A percentile compares a stretch with the other conserved stretches of the same genome.
phyloP scores from a whole-genome alignment of 2,888 invertebrate species.

The Ormyrus labotus region DNA sequence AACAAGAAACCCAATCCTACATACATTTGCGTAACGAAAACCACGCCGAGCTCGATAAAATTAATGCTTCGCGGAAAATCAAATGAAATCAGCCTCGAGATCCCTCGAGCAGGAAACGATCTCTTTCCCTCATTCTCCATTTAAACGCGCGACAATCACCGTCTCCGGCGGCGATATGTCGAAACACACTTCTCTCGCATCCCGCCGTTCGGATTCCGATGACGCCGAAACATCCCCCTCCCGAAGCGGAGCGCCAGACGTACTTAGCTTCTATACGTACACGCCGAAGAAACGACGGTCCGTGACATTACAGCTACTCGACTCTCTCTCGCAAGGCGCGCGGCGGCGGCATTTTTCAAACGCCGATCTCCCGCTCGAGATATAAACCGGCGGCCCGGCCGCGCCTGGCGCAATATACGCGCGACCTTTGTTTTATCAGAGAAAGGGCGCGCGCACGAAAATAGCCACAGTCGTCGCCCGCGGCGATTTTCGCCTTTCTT shows the following conservation, averaged over 20 bases:
- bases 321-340: too few relatives aligned
- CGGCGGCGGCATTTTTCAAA: slow-evolving; percentile 10
- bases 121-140: too few relatives aligned
- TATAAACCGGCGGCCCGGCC: not conserved
- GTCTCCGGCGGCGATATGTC: not conserved
- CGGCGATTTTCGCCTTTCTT: too few relatives aligned
- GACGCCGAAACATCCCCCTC: slow-evolving; percentile 8
- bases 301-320: not conserved
- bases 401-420: slow-evolving; percentile 11
- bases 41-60: too few relatives aligned
- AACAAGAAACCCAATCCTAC: too few relatives aligned
- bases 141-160: too few relatives aligned
- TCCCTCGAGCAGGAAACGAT: too few relatives aligned
- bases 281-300: not conserved
- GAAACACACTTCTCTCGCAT: not conserved
- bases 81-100: too few relatives aligned
- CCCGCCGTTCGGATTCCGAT: not conserved
- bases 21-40: too few relatives aligned
- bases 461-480: slow-evolving; percentile 24
- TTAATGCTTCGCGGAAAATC: too few relatives aligned
- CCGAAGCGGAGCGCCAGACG: not conserved
- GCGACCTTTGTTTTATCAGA: slow-evolving; percentile 28
- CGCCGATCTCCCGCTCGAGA: slow-evolving; percentile 2
- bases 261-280: not conserved
- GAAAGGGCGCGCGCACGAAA: slow-evolving; percentile 21